Conservation (phyloP, 1,140 invertebrate genomes). For the Leucophenga varia region DNA sequence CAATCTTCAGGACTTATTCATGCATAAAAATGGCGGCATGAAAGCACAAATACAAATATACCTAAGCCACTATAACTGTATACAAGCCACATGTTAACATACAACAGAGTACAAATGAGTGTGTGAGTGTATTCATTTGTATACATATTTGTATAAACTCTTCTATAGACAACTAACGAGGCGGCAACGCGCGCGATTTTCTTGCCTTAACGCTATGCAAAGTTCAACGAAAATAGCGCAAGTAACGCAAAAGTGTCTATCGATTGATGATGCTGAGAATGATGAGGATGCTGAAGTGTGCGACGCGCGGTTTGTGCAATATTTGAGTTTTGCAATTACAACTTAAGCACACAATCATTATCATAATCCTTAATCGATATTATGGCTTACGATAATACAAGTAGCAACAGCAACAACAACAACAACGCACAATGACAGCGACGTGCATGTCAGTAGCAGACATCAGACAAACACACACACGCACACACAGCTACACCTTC, state of each 20-base stretch:
- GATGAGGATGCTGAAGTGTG: neutral
- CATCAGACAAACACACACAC: neutral
- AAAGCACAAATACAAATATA: slow-evolving; percentile 8
- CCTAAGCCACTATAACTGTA: slow-evolving; percentile 5
- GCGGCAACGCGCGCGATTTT: too few relatives aligned
- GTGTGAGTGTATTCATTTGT: slow-evolving; percentile 2
- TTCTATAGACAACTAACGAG: neutral
- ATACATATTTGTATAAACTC: slow-evolving; percentile 17
- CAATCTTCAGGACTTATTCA: slow-evolving; percentile 40
- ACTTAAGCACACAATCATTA: slow-evolving; percentile 49
- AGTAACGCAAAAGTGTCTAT: too few relatives aligned
- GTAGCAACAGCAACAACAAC: slow-evolving; percentile 16
- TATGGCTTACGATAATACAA: slow-evolving; percentile 43
- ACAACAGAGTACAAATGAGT: neutral
- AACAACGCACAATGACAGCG: too few relatives aligned
- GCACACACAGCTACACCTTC: slow-evolving; percentile 16
- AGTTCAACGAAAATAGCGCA: too few relatives aligned
- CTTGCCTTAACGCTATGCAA: too few relatives aligned
- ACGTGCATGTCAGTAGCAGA: neutral
- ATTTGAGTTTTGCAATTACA: slow-evolving; percentile 44
- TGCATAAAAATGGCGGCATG: slow-evolving; percentile 36
- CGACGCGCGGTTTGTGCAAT: slow-evolving; percentile 15
- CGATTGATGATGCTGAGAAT: too few relatives aligned
- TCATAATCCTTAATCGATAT: slow-evolving; percentile 52
- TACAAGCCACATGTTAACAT: slow-evolving; percentile 1